Percentiles rank a stretch among this genome's conserved stretches.
These are phyloP conservation scores for Cheilosia pagana DNA, from an alignment of 2,888 invertebrate species.

Conservation along the genomic window DNA sequence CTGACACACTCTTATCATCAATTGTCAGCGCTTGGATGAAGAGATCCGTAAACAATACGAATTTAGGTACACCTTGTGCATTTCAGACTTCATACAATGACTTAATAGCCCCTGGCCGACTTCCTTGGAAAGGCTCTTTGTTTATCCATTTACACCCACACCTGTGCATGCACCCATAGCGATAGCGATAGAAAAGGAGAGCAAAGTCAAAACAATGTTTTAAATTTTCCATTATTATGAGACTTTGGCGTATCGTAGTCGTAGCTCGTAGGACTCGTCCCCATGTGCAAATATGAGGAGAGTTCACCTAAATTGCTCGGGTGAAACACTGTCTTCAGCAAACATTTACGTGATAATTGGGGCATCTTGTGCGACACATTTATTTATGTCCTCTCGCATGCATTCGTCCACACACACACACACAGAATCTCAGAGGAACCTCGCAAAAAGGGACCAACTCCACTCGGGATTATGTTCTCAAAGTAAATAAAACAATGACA, in stretches of 20 bases:
- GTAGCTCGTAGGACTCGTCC: no score
- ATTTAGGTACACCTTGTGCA: constrained; percentile 46
- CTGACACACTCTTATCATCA: constrained; percentile 37
- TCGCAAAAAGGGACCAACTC: constrained; percentile 46
- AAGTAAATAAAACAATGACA: constrained; percentile 68
- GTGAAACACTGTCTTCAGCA: constrained; percentile 59
- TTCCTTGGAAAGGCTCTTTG: constrained; percentile 66
- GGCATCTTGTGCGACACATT: constrained; percentile 72
- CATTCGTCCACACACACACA: background rate
- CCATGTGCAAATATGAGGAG: constrained; percentile 18
- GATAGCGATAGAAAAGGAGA: constrained; percentile 2
- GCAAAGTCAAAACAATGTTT: constrained; percentile 58
- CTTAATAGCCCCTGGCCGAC: constrained; percentile 66
- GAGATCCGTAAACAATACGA: constrained; percentile 49
- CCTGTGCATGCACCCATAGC: constrained; percentile 6
- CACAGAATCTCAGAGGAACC: background rate
- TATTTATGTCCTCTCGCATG: constrained; percentile 47
- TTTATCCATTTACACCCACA: constrained; percentile 65
- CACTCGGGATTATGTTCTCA: constrained; percentile 58
- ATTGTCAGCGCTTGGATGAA: constrained; percentile 24
- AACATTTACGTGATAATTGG: constrained; percentile 73
- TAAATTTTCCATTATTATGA: constrained; percentile 45
- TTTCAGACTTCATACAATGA: constrained; percentile 62
- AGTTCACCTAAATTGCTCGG: constrained; percentile 54
- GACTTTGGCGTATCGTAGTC: constrained; percentile 1